Evolutionary conservation across 1,140 invertebrate genomes (phyloP), one percentile per base, ranked within the genome.

Genomic region (Penaeus vannamei): DNA sequence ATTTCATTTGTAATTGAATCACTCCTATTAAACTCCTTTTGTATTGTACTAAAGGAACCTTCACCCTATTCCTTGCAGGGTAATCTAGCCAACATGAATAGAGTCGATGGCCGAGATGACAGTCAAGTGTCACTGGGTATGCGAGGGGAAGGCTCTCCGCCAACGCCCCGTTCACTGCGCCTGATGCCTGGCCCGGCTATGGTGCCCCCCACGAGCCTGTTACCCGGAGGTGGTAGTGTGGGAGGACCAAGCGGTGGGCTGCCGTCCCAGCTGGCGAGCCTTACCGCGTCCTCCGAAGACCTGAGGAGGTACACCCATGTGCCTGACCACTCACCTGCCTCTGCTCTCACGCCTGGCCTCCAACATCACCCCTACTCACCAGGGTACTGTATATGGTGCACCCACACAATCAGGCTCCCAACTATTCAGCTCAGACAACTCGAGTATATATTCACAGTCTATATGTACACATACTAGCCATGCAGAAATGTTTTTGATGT

Each of bases 81-180:
- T 29, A 91, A 91, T 66, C 76, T 91, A 72, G 61, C 86, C 20
- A 82, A 82, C 32, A 88, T 91, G 89, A 88, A 88, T 59, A 32
- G 91, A 86, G 84, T 88, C n/a, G 91, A 91, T 94, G 90, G 95
- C 95, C 14, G 95, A 95, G 69, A 96, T 96, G 91, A 96, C 96
- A 92, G 93, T 95, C 88, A 90, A 79, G 76, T 90, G 22, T 80
- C 83, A 84, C 95, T 95, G 85, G 96, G 96, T 91, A 93, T 94
- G 88, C 93, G 93, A 87, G 93, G 93, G 90, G 94, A 94, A 92
- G 96, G 95, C 81, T 95, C 95, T 91, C 97, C 97, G 32, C 94
- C 98, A 59, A 98, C 97, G 5, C 96, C 96, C 60, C 95, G 97
- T 84, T 97, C 97, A 36, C 94, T 98, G 90, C 95, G 96, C 36